Base-by-base conservation (phyloP, 2,888 invertebrate genomes). In the Lithophane socia region DNA sequence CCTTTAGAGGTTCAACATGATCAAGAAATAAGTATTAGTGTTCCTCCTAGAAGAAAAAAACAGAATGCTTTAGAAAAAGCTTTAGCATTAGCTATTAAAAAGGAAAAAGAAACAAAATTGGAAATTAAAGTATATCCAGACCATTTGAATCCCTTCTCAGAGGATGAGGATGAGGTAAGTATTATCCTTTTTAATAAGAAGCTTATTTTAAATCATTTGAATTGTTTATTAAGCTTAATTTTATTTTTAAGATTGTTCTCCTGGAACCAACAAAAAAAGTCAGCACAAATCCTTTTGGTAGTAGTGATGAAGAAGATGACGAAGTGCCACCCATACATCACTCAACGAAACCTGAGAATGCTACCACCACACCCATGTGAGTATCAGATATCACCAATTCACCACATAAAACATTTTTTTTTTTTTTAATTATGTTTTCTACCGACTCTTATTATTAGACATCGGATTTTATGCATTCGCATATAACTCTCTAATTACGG, bases 141-240 rank as follows among this genome's bases (percentile, higher is more conserved):
- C 84, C 97, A 98, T 91, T 96, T 99, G 83, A 99, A 99, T 97
- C 99, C 99, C 9, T 99, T 99, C 94, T 98, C 97, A 56, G 98
- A 98, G 86, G 98, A 98, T 47, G 95, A 95, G 65, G 95, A 94
- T 87, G 94, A 93, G 91, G 94, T 94, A 37, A 3, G 4, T 37
- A 90, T 80, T 68, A 60, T 29, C 0, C 0, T 65, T 64, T 61
- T 56, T 29, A 44, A 44, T 21, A 52, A 24, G 18, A 54, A 29
- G 2, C n/a, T 24, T 73, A 58, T n/a, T 63, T 44, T 7, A 52
- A 37, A 37, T 54, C 24, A 37, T 61, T 29, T 7, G 24, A 72
- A 52, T 69, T 3, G 21, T 37, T 75, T 21, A 29, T n/a, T 52
- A 10, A 69, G 2, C 9, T n/a, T 29, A 1, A 70, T 77, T 21